Evolutionary conservation across 2,113 vertebrate genomes (phyloP), one percentile per base, ranked within the genome.

Genomic region (Cathartes aura): DNA sequence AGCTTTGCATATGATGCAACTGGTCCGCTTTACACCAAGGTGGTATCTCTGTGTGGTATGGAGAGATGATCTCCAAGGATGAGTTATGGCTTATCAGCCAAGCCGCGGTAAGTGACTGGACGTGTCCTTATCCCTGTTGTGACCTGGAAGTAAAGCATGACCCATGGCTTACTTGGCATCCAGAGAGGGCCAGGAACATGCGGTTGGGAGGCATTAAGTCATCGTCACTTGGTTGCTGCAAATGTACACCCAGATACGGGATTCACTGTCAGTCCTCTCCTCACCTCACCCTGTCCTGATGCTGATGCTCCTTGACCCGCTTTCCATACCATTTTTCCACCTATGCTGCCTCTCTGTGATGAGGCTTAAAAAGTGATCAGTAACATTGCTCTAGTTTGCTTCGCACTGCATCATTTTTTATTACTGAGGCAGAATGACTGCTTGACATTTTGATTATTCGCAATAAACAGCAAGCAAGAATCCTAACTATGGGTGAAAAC

Each of bases 181-280:
- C 24, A 21, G 30, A 67, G 71, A 67, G 59, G 45, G 15, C 53
- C 29, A 21, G 21, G 72, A 73, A 59, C 17, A 34, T 0, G 52
- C 0, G 0, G 9, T 4, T 55, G 22, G n/a, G 24, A 38, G 30
- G 30, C 9, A 15, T 5, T 14, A 80, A 50, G 27, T 5, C 36
- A 27, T 11, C 0, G 0, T 9, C 9, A 13, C 42, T 63, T 30
- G 15, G 40, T 20, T 43, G 22, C 21, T 67, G n/a, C 22, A 56
- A 66, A 58, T 2, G 8, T 16, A 32, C 3, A 3, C 16, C 8
- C 19, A 58, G 48, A 27, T 26, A 19, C 0, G 1, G 64, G 58
- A 50, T 29, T 63, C 56, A 11, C 68, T 55, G 32, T 8, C 15
- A 8, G 22, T 26, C 20, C 21, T 60, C 40, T 48, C 47, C 42